phyloP scores from a whole-genome alignment of 2,888 invertebrate genomes.

The Eumerus sabulonum region DNA sequence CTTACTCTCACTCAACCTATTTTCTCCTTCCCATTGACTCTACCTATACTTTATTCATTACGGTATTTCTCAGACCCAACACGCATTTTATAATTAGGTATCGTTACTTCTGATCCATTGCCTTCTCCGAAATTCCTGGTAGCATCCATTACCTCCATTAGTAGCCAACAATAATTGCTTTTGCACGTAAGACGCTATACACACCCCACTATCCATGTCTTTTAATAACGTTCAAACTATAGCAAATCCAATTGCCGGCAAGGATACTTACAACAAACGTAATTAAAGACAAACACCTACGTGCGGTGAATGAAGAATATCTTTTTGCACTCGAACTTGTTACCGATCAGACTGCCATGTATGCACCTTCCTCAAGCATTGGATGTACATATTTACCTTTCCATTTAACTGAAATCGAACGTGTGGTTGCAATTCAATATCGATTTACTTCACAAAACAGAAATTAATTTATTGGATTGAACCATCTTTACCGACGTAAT shows the following conservation, averaged over 20 bases:
- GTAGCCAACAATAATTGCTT: neutral
- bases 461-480: conserved; percentile 16
- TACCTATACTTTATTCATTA: too few relatives aligned
- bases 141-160: conserved; percentile 1
- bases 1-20: too few relatives aligned
- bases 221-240: neutral
- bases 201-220: neutral
- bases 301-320: too few relatives aligned
- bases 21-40: too few relatives aligned
- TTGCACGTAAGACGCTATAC: neutral
- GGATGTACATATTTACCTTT: neutral
- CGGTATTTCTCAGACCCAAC: too few relatives aligned
- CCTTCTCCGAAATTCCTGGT: neutral
- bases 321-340: conserved; percentile 11
- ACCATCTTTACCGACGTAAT: neutral
- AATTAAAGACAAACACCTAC: conserved; percentile 38
- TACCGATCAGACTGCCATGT: conserved; percentile 8
- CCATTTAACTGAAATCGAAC: conserved; percentile 3
- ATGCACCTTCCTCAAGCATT: neutral
- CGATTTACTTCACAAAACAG: conserved; percentile 16
- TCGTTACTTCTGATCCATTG: neutral
- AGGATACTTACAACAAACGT: conserved; percentile 17
- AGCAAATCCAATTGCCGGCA: conserved; percentile 4
- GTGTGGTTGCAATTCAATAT: conserved; percentile 16
- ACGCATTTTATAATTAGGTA: conserved; percentile 19